Percentiles rank a stretch among this genome's conserved stretches.
These are phyloP conservation scores for Mycetomoellerius zeteki DNA, from an alignment of 1,140 invertebrate species.

Conservation along the genomic window DNA sequence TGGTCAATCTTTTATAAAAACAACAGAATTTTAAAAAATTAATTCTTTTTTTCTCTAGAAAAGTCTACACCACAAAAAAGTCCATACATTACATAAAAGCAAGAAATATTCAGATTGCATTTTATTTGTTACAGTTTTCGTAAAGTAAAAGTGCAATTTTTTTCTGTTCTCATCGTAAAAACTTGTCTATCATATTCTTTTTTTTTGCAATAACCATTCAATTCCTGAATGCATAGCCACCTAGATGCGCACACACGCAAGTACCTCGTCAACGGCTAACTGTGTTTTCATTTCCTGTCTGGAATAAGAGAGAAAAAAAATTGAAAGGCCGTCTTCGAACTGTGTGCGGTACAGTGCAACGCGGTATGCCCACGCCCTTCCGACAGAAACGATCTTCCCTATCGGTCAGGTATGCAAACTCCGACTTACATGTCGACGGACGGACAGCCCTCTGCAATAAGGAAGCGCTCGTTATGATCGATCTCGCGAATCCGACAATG, in stretches of 20 bases:
- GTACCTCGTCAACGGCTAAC: conserved; percentile 40
- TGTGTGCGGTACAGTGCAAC: conserved; percentile 9
- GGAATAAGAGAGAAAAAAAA: conserved; percentile 25
- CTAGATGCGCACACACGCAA: conserved; percentile 12
- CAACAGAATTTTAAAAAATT: neutral
- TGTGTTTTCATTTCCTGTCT: conserved; percentile 57
- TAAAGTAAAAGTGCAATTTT: neutral
- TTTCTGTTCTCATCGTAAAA: neutral
- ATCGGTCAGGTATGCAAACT: conserved; percentile 70
- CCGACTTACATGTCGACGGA: conserved; percentile 67
- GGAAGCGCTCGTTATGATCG: conserved; percentile 75
- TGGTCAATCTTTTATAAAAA: neutral
- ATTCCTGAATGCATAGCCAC: conserved; percentile 5
- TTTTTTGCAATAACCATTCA: conserved; percentile 16
- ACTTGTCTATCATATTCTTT: neutral
- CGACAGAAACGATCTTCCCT: conserved; percentile 68
- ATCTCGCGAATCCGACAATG: conserved; percentile 72
- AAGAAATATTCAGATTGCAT: neutral
- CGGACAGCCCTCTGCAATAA: conserved; percentile 71
- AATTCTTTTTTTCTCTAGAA: neutral
- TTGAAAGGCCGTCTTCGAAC: conserved; percentile 12
- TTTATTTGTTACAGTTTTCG: neutral
- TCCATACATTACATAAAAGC: neutral
- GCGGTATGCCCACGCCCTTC: conserved; percentile 68
- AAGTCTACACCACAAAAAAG: too few relatives aligned